Conservation (phyloP, 2,113 vertebrate genomes). For the Microtus pennsylvanicus region DNA sequence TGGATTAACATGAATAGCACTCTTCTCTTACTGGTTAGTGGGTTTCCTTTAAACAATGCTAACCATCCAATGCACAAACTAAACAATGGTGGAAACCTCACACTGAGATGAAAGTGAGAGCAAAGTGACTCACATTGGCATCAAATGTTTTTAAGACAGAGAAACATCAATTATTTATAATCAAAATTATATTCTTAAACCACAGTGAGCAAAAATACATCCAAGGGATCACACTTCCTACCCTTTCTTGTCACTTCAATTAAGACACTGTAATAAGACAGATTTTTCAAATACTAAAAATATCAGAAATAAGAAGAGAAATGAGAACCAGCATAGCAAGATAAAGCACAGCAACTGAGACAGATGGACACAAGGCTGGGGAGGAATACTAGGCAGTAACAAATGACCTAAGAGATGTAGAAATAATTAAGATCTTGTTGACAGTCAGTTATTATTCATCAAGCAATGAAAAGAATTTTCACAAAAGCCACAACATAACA, state of each 20-base stretch:
- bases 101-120: slow-evolving; percentile 83
- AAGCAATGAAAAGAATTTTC: slow-evolving; percentile 54
- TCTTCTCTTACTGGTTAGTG: slow-evolving; percentile 2
- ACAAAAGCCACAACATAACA: slow-evolving; percentile 45
- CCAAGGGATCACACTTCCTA: slow-evolving; percentile 59
- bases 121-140: slow-evolving; percentile 76
- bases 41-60: slow-evolving; percentile 58
- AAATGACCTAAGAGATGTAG: slow-evolving; percentile 39
- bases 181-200: slow-evolving; percentile 87
- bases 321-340: slow-evolving; percentile 42
- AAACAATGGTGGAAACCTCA: slow-evolving; percentile 77
- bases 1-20: slow-evolving; percentile 26
- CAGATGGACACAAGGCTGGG: neutral
- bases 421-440: slow-evolving; percentile 55
- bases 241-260: slow-evolving; percentile 23
- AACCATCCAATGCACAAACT: slow-evolving; percentile 78
- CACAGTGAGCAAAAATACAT: slow-evolving; percentile 88
- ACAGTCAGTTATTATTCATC: slow-evolving; percentile 44
- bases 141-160: slow-evolving; percentile 73
- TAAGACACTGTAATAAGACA: slow-evolving; percentile 18
- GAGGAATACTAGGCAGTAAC: slow-evolving; percentile 22
- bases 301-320: slow-evolving; percentile 56
- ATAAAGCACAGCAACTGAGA: neutral
- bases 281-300: slow-evolving; percentile 49
- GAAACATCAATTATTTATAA: slow-evolving; percentile 68